phyloP scores from a whole-genome alignment of 2,113 vertebrate species.

The Mustelus asterias region DNA sequence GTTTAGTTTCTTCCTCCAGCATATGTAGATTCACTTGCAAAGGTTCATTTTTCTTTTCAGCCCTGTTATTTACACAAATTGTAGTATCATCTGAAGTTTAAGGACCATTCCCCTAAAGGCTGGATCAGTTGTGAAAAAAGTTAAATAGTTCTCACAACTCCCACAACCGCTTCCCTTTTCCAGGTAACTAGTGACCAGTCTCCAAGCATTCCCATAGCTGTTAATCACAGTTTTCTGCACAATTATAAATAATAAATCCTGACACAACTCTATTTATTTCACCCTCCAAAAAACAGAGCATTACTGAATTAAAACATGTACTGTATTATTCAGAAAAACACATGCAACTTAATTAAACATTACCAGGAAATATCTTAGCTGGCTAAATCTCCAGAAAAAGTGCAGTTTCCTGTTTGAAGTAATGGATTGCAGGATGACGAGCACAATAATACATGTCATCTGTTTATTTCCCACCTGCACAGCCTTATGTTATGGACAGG shows the following conservation, averaged over 20 bases:
- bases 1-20: too few species aligned
- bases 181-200: too few species aligned
- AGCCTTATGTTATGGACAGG: too few species aligned
- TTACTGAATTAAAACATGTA: background rate
- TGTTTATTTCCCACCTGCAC: too few species aligned
- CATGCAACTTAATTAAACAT: background rate
- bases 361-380: background rate
- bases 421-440: too few species aligned
- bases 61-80: too few species aligned
- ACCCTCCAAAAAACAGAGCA: background rate
- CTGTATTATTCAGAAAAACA: background rate
- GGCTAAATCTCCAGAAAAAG: background rate
- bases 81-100: background rate
- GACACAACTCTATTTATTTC: background rate
- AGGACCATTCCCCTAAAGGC: background rate
- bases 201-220: background rate
- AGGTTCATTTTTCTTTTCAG: too few species aligned
- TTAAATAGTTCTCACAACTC: too few species aligned
- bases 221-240: background rate
- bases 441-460: too few species aligned
- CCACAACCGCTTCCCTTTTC: too few species aligned
- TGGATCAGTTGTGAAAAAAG: too few species aligned
- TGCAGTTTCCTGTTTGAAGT: background rate
- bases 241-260: background rate
- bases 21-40: too few species aligned